A percentile compares a stretch with the other conserved stretches of the same genome.
Evolutionary conservation across 2,797 vertebrate species (phyloP).

Genomic region (Danio choprae): DNA sequence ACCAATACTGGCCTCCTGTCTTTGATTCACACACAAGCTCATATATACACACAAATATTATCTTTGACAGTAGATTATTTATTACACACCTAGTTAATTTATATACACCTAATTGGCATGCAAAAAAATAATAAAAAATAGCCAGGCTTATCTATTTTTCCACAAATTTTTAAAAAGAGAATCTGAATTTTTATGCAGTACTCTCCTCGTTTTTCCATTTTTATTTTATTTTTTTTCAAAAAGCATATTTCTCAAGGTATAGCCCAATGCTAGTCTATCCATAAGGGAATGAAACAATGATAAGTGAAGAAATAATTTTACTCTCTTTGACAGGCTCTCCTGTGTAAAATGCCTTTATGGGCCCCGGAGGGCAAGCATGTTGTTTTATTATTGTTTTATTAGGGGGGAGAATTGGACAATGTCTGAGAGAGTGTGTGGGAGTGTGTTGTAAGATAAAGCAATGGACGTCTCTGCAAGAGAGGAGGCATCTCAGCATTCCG

Average conservation of each 20-base stretch:
- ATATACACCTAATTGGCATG: slow-evolving; percentile 38
- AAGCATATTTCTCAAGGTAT: slow-evolving; percentile 70
- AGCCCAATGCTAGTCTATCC: slow-evolving; percentile 57
- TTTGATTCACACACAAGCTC: slow-evolving; percentile 1
- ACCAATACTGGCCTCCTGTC: background rate
- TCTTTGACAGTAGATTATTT: background rate
- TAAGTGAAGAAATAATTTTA: slow-evolving; percentile 74
- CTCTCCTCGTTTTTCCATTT: slow-evolving; percentile 51
- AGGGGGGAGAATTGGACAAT: slow-evolving; percentile 64
- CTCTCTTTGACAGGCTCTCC: slow-evolving; percentile 69
- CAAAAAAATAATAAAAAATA: slow-evolving; percentile 29
- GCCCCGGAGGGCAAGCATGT: slow-evolving; percentile 64
- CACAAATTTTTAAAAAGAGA: slow-evolving; percentile 34
- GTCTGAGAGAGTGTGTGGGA: slow-evolving; percentile 40
- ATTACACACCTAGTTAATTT: slow-evolving; percentile 16
- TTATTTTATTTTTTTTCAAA: slow-evolving; percentile 55
- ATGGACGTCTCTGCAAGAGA: slow-evolving; percentile 3
- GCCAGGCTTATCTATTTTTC: slow-evolving; percentile 14
- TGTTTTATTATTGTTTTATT: slow-evolving; percentile 76
- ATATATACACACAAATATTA: background rate
- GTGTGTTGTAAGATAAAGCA: slow-evolving; percentile 28
- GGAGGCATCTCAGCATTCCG: slow-evolving; percentile 40
- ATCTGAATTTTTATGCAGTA: slow-evolving; percentile 61
- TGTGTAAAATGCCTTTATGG: slow-evolving; percentile 73
- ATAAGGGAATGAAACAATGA: slow-evolving; percentile 65